Evolutionary conservation across 1,140 invertebrate genomes (phyloP).

Genomic region (Mercenaria mercenaria): DNA sequence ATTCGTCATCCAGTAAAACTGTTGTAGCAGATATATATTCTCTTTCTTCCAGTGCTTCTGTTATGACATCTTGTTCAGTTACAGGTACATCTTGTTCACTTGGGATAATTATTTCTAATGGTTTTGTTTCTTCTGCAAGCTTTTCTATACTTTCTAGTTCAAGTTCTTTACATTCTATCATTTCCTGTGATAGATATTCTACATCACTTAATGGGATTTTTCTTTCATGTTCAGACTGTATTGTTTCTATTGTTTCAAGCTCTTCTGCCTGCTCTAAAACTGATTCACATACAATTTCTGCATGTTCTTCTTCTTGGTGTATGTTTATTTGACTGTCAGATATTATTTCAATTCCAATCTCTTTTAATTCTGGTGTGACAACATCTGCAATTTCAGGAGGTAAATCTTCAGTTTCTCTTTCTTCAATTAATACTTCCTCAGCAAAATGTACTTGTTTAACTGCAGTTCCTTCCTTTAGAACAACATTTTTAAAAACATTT

Average conservation of each 20-base stretch:
- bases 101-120: not conserved
- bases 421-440: not conserved
- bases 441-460: conserved; percentile 4
- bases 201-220: not conserved
- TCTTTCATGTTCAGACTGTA: not conserved
- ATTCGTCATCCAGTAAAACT: not conserved
- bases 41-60: conserved; percentile 54
- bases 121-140: conserved; percentile 31
- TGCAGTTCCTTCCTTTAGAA: not conserved
- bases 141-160: conserved; percentile 59
- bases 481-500: not conserved
- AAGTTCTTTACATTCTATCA: conserved; percentile 41
- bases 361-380: not conserved
- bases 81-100: not conserved
- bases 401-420: not conserved
- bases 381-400: not conserved
- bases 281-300: not conserved
- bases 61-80: conserved; percentile 60
- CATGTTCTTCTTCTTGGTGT: not conserved
- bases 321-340: too few species aligned
- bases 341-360: not conserved
- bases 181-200: conserved; percentile 4
- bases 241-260: not conserved
- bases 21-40: conserved; percentile 35
- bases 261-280: conserved; percentile 12